Evolutionary conservation across 1,140 invertebrate genomes (phyloP), one percentile per base, ranked within the genome.

Genomic region (Lucilia cuprina): DNA sequence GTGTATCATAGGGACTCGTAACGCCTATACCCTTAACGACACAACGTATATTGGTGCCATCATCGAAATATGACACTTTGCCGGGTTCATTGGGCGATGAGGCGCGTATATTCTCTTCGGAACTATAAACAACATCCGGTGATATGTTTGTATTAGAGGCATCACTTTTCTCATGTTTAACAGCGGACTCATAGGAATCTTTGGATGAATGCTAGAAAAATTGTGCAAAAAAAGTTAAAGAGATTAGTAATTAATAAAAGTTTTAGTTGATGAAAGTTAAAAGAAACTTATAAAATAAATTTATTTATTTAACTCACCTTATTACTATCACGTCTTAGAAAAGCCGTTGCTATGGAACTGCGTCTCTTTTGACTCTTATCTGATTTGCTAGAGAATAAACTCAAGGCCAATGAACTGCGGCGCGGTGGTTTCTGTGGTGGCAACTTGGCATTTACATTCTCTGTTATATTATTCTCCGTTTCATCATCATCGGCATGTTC

Each of bases 131-230:
- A 9, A 87, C 86, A 13, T 91, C 89, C n/a, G 89, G 87, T 78
- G 86, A 88, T 75, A 78, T 87, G 60, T 88, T 87, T 21, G 86
- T 87, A 83, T 83, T 86, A 1, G 89, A 89, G 60, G 88, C 89
- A 87, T 91, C 90, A 47, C 86, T 88, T 83, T 91, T 91, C 84
- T 91, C 90, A 77, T 88, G 87, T 85, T 88, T 88, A 77, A 91
- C 90, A 86, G 88, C 89, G 82, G 88, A 89, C 88, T 91, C 90
- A 74, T 90, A 90, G 12, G 89, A 90, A 86, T 91, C 90, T 89
- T 90, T 90, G 86, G 89, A 86, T 41, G 88, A 88, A 85, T 89
- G 89, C 88, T 90, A 83, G 9, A 83, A 85, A n/a, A n/a, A n/a
- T n/a, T 25, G 9, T 5, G n/a, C 9, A 5, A 25, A 7, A 65